Evolutionary conservation across 1,140 invertebrate species (phyloP).

Genomic region (Elysia chlorotica): DNA sequence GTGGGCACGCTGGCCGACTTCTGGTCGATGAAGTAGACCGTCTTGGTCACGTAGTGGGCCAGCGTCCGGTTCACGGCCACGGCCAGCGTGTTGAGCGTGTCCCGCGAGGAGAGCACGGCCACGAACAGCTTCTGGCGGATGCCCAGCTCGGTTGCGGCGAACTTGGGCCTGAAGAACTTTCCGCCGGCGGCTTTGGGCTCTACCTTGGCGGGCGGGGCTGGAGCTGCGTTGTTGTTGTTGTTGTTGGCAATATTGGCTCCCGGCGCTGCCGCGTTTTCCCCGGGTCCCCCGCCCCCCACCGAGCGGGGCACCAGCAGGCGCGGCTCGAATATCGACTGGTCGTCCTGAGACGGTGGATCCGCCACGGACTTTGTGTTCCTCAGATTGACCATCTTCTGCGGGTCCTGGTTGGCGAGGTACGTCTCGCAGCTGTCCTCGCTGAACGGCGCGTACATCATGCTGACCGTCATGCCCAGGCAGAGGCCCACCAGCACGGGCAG

Average conservation of each 20-base stretch:
- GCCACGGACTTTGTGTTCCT: slow-evolving; percentile 35
- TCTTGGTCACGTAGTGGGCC: slow-evolving; percentile 77
- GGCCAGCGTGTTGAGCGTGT: slow-evolving; percentile 73
- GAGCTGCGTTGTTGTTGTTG: too few relatives aligned
- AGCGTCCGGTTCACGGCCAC: slow-evolving; percentile 82
- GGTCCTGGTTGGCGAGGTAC: slow-evolving; percentile 26
- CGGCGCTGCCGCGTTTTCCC: too few relatives aligned
- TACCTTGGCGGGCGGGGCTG: slow-evolving; percentile 3
- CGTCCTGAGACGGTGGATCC: slow-evolving; percentile 19
- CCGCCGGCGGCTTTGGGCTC: neutral
- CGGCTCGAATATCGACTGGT: slow-evolving; percentile 28
- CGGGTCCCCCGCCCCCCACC: too few relatives aligned
- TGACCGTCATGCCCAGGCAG: slow-evolving; percentile 50
- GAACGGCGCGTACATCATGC: slow-evolving; percentile 53
- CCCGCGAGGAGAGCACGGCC: slow-evolving; percentile 77
- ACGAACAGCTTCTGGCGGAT: slow-evolving; percentile 89
- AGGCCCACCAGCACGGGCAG: slow-evolving; percentile 46
- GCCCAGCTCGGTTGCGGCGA: slow-evolving; percentile 90
- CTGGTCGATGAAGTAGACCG: slow-evolving; percentile 77
- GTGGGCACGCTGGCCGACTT: slow-evolving; percentile 47
- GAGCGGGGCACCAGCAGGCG: too few relatives aligned
- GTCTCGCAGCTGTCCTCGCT: slow-evolving; percentile 53
- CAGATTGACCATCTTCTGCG: slow-evolving; percentile 35
- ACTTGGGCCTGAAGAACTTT: slow-evolving; percentile 73
- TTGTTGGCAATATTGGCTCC: too few relatives aligned